Evolutionary conservation across 2,113 vertebrate species (phyloP).

Genomic region (Pholis gunnellus): DNA sequence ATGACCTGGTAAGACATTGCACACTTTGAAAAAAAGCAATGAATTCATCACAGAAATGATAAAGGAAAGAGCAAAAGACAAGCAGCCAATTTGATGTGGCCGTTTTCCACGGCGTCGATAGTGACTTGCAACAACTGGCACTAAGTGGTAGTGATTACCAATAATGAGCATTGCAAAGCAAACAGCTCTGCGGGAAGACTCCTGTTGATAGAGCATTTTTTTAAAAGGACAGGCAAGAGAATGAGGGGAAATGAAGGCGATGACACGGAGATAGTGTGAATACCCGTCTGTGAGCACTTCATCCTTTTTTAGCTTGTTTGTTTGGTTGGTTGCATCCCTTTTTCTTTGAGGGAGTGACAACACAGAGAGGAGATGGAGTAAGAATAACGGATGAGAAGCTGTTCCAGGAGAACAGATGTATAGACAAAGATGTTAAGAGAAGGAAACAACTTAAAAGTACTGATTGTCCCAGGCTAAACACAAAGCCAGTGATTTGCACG

Average conservation of each 20-base stretch:
- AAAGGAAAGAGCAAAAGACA: conserved; percentile 51
- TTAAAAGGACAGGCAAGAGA: not conserved
- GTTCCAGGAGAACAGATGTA: not conserved
- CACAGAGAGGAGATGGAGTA: not conserved
- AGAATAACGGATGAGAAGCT: not conserved
- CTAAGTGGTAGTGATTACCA: conserved; percentile 66
- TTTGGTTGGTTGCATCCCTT: not conserved
- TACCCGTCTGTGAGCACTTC: not conserved
- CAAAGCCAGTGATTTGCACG: conserved; percentile 11
- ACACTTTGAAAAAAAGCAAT: conserved; percentile 18
- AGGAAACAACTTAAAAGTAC: not conserved
- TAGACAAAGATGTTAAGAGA: not conserved
- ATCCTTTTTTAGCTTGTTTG: conserved; percentile 1
- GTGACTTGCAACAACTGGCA: conserved; percentile 53
- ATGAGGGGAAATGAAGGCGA: conserved; percentile 14
- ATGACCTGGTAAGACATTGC: conserved; percentile 42
- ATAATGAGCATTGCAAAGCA: conserved; percentile 59
- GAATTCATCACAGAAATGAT: conserved; percentile 44
- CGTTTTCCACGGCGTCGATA: conserved; percentile 42
- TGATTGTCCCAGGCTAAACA: not conserved
- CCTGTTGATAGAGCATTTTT: not conserved
- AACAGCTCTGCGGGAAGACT: conserved; percentile 24
- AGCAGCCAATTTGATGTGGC: conserved; percentile 36
- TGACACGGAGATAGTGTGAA: not conserved
- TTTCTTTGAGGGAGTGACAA: not conserved